These are phyloP conservation scores for Sminthurides bifidus DNA, from an alignment of 1,140 invertebrate species.

Conservation along the genomic window DNA sequence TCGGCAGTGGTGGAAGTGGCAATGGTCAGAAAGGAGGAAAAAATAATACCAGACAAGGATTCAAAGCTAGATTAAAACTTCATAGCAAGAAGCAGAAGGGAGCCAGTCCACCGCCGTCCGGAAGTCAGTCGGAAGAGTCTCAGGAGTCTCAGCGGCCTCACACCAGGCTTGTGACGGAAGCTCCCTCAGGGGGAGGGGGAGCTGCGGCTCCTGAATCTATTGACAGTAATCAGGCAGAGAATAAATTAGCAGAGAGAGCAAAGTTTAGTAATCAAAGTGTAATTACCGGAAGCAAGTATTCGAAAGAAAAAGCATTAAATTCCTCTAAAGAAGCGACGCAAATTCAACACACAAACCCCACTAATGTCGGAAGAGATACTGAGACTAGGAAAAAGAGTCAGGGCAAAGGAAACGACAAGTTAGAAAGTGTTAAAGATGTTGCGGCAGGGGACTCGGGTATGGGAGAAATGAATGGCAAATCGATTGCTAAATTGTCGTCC, in stretches of 20 bases:
- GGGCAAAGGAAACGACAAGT: too few relatives aligned
- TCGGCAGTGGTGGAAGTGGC: not conserved
- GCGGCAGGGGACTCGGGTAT: too few relatives aligned
- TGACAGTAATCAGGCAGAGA: not conserved
- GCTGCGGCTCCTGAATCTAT: not conserved
- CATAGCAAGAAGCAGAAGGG: slow-evolving; percentile 11
- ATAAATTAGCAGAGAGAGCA: slow-evolving; percentile 4
- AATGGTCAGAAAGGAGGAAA: not conserved
- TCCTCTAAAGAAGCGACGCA: too few relatives aligned
- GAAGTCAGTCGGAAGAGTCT: too few relatives aligned
- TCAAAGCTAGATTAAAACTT: slow-evolving; percentile 10
- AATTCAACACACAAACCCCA: too few relatives aligned
- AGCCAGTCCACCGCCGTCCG: not conserved
- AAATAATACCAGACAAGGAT: slow-evolving; percentile 4
- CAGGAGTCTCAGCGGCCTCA: not conserved
- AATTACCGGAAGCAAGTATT: not conserved
- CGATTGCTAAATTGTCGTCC: too few relatives aligned
- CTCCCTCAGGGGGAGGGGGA: too few relatives aligned
- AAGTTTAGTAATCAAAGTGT: slow-evolving; percentile 9
- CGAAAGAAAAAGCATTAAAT: not conserved
- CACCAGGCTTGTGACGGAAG: slow-evolving; percentile 1
- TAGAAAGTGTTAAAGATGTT: too few relatives aligned
- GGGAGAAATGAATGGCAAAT: too few relatives aligned
- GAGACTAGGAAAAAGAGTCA: too few relatives aligned
- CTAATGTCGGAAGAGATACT: too few relatives aligned